A percentile compares a stretch with the other conserved stretches of the same genome.
Conservation (phyloP, 1,140 invertebrate species). For the Drosophila nikananu region DNA sequence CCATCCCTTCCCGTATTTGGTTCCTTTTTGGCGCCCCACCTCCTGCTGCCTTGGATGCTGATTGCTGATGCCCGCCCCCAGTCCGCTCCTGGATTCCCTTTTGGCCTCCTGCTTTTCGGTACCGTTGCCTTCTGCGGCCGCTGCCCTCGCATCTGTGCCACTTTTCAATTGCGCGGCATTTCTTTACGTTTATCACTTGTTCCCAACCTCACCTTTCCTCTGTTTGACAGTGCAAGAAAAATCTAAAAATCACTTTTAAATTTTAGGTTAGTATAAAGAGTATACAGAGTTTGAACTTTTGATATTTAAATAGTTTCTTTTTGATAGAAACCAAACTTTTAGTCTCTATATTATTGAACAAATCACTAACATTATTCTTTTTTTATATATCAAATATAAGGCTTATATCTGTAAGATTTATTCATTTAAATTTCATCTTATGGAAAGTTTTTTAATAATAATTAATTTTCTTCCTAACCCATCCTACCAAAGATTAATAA, state of each 20-base stretch:
- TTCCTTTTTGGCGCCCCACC: constrained; percentile 12
- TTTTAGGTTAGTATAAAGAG: background rate
- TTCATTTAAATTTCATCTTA: background rate
- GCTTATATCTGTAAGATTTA: background rate
- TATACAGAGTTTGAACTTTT: background rate
- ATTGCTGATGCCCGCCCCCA: constrained; percentile 46
- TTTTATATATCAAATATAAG: background rate
- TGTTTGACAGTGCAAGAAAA: constrained; percentile 19
- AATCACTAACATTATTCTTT: background rate
- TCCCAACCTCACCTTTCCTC: constrained; percentile 34
- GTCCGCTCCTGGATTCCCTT: constrained; percentile 26
- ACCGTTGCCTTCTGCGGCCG: constrained; percentile 61
- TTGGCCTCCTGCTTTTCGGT: constrained; percentile 28
- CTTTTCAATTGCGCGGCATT: constrained; percentile 80
- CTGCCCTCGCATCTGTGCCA: constrained; percentile 67
- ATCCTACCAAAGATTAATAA: too few species aligned
- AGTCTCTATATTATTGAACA: background rate
- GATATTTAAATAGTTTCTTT: background rate
- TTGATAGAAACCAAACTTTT: background rate
- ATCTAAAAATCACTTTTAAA: background rate
- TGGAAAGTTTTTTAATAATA: too few species aligned
- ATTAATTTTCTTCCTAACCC: too few species aligned
- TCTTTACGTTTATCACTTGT: constrained; percentile 71
- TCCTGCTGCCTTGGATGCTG: constrained; percentile 31
- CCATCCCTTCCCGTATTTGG: background rate